These are phyloP conservation scores for Philereme vetulata DNA, from an alignment of 2,888 invertebrate genomes.

Conservation along the genomic window DNA sequence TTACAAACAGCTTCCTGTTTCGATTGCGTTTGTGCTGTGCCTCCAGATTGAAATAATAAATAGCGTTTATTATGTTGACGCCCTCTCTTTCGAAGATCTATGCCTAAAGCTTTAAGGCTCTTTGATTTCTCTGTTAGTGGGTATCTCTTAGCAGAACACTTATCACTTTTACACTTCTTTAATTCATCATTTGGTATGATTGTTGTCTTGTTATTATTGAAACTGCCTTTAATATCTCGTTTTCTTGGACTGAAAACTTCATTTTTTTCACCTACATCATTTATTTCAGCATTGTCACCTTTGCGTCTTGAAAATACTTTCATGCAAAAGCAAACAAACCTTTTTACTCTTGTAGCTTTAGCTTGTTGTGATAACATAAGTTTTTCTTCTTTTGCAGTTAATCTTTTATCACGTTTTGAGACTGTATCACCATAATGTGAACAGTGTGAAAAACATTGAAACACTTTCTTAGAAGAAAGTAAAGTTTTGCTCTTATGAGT, in stretches of 20 bases:
- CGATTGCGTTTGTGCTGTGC: neutral
- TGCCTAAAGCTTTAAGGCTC: slow-evolving; percentile 29
- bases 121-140: slow-evolving; percentile 22
- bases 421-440: neutral
- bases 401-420: slow-evolving; percentile 9
- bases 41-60: slow-evolving; percentile 10
- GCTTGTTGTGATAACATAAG: slow-evolving; percentile 3
- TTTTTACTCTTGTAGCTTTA: neutral
- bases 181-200: slow-evolving; percentile 17
- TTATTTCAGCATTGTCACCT: neutral
- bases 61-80: neutral
- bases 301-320: slow-evolving; percentile 21
- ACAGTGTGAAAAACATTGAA: slow-evolving; percentile 13
- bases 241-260: neutral
- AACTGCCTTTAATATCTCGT: neutral
- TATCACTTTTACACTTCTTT: slow-evolving; percentile 38
- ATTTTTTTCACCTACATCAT: too few relatives aligned
- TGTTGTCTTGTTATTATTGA: neutral
- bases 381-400: slow-evolving; percentile 22
- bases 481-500: slow-evolving; percentile 43
- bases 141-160: slow-evolving; percentile 20
- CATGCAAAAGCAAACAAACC: slow-evolving; percentile 23
- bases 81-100: slow-evolving; percentile 11
- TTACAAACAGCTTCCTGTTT: neutral
- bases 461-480: slow-evolving; percentile 20